Evolutionary conservation across 30 jellyfish, hydroid and myxozoan genomes (phyloP), one percentile per base, ranked within the genome.

Genomic region (Euphysa ruthae): DNA sequence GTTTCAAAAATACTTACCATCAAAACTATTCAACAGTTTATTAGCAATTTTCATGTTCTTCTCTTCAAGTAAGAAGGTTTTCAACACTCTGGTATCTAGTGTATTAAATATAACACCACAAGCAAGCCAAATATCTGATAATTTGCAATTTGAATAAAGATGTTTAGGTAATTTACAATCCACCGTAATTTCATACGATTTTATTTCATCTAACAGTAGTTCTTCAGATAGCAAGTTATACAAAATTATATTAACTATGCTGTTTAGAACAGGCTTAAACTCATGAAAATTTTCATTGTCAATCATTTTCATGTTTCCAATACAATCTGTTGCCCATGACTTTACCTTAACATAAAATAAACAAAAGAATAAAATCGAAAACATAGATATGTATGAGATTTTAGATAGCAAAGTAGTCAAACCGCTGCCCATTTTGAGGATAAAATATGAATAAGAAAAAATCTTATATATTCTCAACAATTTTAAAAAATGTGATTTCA

Each of bases 51-150:
- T 19, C 32, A 27, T 26, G 18, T 61, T 61, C 32, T 61, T 61
- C 4, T 55, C 23, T 6, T 30, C 30, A 6, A 20, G 30, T 21
- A 69, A 58, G 15, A 69, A 25, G n/a, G 27, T 49, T 51, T 26
- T 49, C 22, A 69, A 49, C 26, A 63, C 85, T 35, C 82, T 42
- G 42, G 50, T 74, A 1, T 82, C 87, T 21, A 82, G 63, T 10
- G 82, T 61, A 46, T 65, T 66, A 21, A 82, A 82, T 27, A 74
- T 66, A 33, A 63, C 69, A 42, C 91, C 75, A 27, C 43, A 60
- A 13, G 93, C 92, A 28, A 63, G 21, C 94, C 94, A 82, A 13
- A 82, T 49, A 31, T 66, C 75, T 16, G 24, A 19, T 10, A 20
- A 27, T 3, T 31, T 35, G 13, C n/a, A 18, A 31, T 22, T 19